These are phyloP conservation scores for Leiothrix lutea DNA, from an alignment of 2,113 vertebrate genomes.

Conservation along the genomic window DNA sequence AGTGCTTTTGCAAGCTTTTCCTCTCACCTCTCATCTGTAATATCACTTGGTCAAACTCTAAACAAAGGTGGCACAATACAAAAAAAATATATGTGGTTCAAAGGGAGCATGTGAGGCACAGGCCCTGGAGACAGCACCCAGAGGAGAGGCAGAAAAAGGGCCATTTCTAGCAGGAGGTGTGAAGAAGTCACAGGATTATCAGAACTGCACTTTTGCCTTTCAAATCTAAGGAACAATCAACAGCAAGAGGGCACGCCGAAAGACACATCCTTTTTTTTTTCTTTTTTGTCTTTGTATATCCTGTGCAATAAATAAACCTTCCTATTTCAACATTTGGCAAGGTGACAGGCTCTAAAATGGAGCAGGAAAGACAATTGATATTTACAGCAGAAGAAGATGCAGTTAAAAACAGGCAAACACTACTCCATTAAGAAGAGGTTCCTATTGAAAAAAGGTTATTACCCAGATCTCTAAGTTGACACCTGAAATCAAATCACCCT, in stretches of 20 bases:
- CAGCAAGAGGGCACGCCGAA: conserved; percentile 1
- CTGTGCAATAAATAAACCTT: conserved; percentile 65
- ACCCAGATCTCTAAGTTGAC: conserved; percentile 22
- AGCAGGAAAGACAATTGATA: conserved; percentile 65
- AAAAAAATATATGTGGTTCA: background rate
- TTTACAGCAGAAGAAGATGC: conserved; percentile 44
- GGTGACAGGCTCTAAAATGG: conserved; percentile 58
- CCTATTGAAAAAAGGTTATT: conserved; percentile 53
- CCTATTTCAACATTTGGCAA: conserved; percentile 64
- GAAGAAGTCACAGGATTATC: background rate
- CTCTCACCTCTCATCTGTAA: background rate
- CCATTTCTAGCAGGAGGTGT: background rate
- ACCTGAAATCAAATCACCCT: conserved; percentile 59
- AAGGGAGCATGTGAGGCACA: background rate
- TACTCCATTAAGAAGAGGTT: conserved; percentile 55
- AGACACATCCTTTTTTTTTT: background rate
- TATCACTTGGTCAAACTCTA: background rate
- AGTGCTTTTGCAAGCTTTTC: background rate
- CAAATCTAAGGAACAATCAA: conserved; percentile 18
- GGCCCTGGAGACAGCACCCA: background rate
- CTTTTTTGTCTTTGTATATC: background rate
- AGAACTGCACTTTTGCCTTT: background rate
- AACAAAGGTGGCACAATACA: background rate
- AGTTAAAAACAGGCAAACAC: conserved; percentile 66
- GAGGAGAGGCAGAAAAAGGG: background rate